Conservation (phyloP, 1,140 invertebrate species). For the Gonioctena quinquepunctata region DNA sequence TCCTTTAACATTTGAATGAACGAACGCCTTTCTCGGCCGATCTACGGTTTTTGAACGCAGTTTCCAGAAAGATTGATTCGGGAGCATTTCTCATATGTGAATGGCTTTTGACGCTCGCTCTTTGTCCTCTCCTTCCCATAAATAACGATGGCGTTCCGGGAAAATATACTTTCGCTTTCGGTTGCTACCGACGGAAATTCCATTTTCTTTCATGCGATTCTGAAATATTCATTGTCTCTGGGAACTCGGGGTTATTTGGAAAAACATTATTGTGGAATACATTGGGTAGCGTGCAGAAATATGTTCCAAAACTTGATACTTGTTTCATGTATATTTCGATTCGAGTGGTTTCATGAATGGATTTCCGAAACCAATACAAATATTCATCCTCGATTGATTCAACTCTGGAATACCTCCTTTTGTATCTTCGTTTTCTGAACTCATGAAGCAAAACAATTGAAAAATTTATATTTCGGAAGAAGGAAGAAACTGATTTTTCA, state of each 20-base stretch:
- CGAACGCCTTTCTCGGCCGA: neutral
- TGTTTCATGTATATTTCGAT: too few relatives aligned
- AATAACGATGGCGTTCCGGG: neutral
- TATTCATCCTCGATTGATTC: too few relatives aligned
- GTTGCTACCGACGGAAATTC: neutral
- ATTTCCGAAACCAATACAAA: too few relatives aligned
- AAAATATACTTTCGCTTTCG: neutral
- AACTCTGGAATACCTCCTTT: too few relatives aligned
- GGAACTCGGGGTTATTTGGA: neutral
- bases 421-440: too few relatives aligned
- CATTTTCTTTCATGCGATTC: neutral
- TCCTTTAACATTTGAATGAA: constrained; percentile 24
- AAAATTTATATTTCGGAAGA: too few relatives aligned
- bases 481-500: too few relatives aligned
- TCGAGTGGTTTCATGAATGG: too few relatives aligned
- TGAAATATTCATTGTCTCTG: neutral
- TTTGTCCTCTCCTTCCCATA: neutral
- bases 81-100: neutral
- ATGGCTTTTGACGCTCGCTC: neutral
- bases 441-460: too few relatives aligned
- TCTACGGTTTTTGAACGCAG: neutral
- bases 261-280: too few relatives aligned
- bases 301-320: too few relatives aligned
- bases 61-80: constrained; percentile 2
- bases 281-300: too few relatives aligned